These are phyloP conservation scores for Lucinisca nassula DNA, from an alignment of 2,888 invertebrate genomes.

Conservation along the genomic window DNA sequence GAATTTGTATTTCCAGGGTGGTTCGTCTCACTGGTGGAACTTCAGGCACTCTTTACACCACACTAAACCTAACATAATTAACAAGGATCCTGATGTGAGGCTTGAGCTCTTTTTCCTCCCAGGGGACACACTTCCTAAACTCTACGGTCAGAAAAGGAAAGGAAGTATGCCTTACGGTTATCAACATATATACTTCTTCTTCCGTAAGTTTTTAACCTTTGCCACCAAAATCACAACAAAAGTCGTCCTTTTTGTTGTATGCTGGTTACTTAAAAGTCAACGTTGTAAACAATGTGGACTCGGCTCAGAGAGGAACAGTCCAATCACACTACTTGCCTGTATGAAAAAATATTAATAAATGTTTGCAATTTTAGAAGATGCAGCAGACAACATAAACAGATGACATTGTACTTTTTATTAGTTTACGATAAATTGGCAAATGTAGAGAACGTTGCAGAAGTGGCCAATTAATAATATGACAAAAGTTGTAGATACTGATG, in stretches of 20 bases:
- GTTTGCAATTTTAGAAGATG: too few species aligned
- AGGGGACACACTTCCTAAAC: conserved; percentile 82
- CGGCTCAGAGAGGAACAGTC: too few species aligned
- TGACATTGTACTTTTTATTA: too few species aligned
- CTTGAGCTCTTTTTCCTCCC: conserved; percentile 83
- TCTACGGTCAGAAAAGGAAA: conserved; percentile 81
- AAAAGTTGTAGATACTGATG: too few species aligned
- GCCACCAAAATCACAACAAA: not conserved
- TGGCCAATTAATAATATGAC: too few species aligned
- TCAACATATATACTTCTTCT: conserved; percentile 85
- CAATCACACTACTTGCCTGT: not conserved
- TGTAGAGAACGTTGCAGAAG: too few species aligned
- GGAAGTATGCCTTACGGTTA: conserved; percentile 86
- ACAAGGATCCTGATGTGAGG: conserved; percentile 86
- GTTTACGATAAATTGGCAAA: too few species aligned
- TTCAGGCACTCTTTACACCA: conserved; percentile 86
- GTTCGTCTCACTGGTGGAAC: conserved; percentile 87
- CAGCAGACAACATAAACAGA: too few species aligned
- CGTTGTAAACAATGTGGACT: too few species aligned
- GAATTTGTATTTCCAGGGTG: conserved; percentile 84
- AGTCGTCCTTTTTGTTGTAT: not conserved
- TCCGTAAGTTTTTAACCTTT: conserved; percentile 77
- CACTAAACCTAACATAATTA: conserved; percentile 86
- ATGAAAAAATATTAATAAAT: too few species aligned
- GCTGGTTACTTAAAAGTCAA: not conserved